phyloP scores from a whole-genome alignment of 2,113 vertebrate genomes.

The Osmerus mordax region DNA sequence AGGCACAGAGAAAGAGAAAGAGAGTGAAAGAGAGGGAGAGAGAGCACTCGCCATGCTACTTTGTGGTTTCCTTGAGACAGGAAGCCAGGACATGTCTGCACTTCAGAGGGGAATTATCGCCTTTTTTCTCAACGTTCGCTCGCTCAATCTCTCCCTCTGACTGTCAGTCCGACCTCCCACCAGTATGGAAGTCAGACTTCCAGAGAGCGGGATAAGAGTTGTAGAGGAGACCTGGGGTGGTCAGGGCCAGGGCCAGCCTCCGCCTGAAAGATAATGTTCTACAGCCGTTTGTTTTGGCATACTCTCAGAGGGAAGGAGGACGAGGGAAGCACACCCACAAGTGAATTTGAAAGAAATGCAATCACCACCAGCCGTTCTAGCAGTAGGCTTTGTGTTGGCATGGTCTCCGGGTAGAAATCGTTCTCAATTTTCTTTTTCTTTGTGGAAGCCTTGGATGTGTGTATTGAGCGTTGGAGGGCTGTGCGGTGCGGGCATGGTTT shows the following conservation, averaged over 20 bases:
- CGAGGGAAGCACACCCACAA: conserved; percentile 22
- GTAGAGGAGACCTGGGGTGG: conserved; percentile 12
- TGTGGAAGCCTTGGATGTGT: conserved; percentile 1
- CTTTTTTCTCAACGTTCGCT: conserved; percentile 28
- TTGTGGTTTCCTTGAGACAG: conserved; percentile 21
- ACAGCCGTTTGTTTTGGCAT: conserved; percentile 44
- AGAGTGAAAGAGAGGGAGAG: background rate
- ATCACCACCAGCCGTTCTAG: conserved; percentile 3
- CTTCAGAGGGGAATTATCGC: conserved; percentile 37
- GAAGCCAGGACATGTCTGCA: conserved; percentile 30
- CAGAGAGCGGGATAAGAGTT: conserved; percentile 23
- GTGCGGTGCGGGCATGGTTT: conserved; percentile 11
- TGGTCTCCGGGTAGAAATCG: conserved; percentile 1
- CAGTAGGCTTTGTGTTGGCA: conserved; percentile 4
- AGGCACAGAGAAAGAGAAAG: background rate
- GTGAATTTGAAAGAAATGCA: conserved; percentile 27
- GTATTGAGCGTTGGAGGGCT: conserved; percentile 1
- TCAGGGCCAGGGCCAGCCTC: conserved; percentile 9
- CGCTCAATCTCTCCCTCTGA: background rate
- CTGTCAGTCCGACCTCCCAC: conserved; percentile 30
- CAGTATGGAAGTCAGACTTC: conserved; percentile 33
- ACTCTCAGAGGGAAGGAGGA: conserved; percentile 27
- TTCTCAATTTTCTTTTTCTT: conserved; percentile 3
- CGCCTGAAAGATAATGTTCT: conserved; percentile 38
- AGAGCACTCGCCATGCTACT: background rate